These are phyloP conservation scores for Arctia plantaginis DNA, from an alignment of 2,888 invertebrate species.

Conservation along the genomic window DNA sequence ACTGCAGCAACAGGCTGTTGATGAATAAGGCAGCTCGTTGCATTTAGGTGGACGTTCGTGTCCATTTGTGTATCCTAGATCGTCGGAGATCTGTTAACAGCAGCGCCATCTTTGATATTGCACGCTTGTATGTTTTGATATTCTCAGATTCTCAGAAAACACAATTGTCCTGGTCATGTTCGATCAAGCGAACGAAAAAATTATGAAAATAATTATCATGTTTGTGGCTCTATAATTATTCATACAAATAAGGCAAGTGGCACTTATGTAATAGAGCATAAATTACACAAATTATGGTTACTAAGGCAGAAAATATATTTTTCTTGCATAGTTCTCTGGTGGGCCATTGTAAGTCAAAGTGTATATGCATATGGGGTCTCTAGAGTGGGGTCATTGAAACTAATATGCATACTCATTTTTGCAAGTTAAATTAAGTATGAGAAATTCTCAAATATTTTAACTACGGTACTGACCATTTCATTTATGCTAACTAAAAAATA, in stretches of 20 bases:
- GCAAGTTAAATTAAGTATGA: background rate
- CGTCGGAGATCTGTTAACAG: no score
- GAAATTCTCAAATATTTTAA: background rate
- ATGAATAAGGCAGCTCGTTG: background rate
- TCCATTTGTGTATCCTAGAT: background rate
- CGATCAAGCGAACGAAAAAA: no score
- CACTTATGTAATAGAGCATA: background rate
- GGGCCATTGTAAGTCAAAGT: background rate
- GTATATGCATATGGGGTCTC: background rate
- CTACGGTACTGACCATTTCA: background rate
- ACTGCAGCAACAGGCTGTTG: no score
- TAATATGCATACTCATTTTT: no score
- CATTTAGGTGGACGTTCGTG: background rate
- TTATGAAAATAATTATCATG: no score
- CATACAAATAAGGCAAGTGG: no score
- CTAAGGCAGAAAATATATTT: background rate
- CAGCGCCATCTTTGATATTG: no score
- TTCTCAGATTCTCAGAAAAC: no score
- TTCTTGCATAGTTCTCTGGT: background rate
- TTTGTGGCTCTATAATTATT: no score
- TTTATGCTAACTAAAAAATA: conserved; percentile 57
- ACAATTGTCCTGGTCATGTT: no score
- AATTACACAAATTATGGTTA: background rate
- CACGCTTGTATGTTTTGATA: no score
- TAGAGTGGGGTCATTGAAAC: background rate